Evolutionary conservation across 2,888 invertebrate genomes (phyloP).

Genomic region (Baccha elongata): DNA sequence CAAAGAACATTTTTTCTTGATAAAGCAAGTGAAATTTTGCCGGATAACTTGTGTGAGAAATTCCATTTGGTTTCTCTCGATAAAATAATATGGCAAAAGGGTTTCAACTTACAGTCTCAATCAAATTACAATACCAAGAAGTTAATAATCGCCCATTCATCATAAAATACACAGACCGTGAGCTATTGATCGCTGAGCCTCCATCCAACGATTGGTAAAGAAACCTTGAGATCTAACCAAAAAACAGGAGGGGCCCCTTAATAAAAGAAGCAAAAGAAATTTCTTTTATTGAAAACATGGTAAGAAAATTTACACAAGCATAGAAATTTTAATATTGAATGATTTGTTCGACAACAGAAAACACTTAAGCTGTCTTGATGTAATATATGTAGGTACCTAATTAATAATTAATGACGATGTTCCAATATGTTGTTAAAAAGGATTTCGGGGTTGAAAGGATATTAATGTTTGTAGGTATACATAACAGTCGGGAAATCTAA

Average conservation of each 20-base stretch:
- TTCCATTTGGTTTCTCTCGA: slow-evolving; percentile 48
- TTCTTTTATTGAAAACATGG: slow-evolving; percentile 63
- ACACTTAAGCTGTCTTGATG: no score
- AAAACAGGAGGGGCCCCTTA: slow-evolving; percentile 42
- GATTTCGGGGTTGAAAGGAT: no score
- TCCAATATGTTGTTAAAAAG: no score
- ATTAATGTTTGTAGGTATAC: no score
- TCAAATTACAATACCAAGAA: slow-evolving; percentile 67
- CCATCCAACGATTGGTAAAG: slow-evolving; percentile 66
- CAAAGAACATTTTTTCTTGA: neutral
- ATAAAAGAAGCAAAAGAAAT: slow-evolving; percentile 19
- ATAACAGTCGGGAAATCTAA: no score
- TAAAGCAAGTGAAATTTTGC: slow-evolving; percentile 16
- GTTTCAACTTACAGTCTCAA: slow-evolving; percentile 58
- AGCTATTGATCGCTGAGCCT: slow-evolving; percentile 75
- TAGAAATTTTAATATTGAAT: no score
- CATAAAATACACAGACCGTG: slow-evolving; percentile 79
- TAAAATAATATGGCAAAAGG: slow-evolving; percentile 70
- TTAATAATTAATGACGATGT: no score
- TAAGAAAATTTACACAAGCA: slow-evolving; percentile 48
- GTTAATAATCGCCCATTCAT: slow-evolving; percentile 78
- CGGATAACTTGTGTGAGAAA: slow-evolving; percentile 44
- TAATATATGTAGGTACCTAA: no score
- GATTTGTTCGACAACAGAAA: no score
- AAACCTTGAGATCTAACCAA: slow-evolving; percentile 39